Conservation (phyloP, 2,113 vertebrate genomes). For the Riparia riparia region DNA sequence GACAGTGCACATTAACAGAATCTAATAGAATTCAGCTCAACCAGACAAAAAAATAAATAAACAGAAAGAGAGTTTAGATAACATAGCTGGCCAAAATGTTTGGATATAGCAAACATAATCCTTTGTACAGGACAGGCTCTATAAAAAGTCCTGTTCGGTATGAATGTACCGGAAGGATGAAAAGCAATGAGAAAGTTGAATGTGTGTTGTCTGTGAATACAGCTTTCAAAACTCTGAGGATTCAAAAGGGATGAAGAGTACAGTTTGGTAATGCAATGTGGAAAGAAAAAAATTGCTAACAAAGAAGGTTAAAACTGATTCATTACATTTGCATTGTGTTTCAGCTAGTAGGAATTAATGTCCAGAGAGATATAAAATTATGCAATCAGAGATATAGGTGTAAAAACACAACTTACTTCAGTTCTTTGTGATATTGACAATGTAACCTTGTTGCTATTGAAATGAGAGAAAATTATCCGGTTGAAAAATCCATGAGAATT, state of each 20-base stretch:
- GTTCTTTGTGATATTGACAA: neutral
- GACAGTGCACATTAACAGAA: neutral
- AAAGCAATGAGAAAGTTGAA: neutral
- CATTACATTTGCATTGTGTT: neutral
- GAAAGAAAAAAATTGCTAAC: neutral
- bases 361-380: neutral
- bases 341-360: neutral
- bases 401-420: neutral
- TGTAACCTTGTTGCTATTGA: neutral
- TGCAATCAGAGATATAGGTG: neutral
- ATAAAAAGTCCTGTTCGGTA: neutral
- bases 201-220: neutral
- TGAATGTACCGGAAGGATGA: neutral
- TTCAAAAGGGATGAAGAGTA: neutral
- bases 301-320: neutral
- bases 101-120: neutral
- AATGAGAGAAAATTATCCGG: neutral
- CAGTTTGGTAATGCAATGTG: neutral
- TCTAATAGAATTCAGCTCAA: neutral
- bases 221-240: neutral
- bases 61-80: neutral
- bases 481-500: neutral
- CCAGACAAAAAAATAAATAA: neutral
- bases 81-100: neutral
- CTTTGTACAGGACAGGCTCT: neutral